These are phyloP conservation scores for Onychostoma macrolepis DNA, from an alignment of 2,113 vertebrate species.

Conservation along the genomic window DNA sequence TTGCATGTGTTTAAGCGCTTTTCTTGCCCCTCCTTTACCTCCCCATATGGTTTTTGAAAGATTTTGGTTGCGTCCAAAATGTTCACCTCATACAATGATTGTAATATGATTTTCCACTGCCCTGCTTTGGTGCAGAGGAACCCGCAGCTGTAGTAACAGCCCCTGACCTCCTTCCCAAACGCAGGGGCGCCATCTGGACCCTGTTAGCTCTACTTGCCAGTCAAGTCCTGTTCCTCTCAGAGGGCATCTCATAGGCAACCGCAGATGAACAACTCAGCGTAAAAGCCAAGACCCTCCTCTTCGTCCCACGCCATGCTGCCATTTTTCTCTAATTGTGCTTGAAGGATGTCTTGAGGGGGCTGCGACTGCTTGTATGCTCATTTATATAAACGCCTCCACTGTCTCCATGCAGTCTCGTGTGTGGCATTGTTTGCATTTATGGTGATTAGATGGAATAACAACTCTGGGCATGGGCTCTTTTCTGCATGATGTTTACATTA, in stretches of 20 bases:
- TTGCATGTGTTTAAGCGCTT: neutral
- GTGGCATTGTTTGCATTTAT: constrained; percentile 37
- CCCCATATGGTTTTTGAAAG: constrained; percentile 3
- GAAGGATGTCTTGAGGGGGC: neutral
- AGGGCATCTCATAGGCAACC: constrained; percentile 48
- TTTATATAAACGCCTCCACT: constrained; percentile 46
- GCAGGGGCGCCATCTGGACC: constrained; percentile 53
- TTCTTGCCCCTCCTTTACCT: neutral
- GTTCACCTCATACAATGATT: constrained; percentile 43
- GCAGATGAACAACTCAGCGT: constrained; percentile 60
- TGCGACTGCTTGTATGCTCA: constrained; percentile 11
- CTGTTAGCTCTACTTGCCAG: constrained; percentile 54
- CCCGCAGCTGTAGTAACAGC: constrained; percentile 60
- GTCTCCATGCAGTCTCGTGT: constrained; percentile 49
- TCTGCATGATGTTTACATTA: neutral
- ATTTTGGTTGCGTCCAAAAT: constrained; percentile 38
- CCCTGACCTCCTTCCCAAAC: constrained; percentile 34
- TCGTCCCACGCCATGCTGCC: constrained; percentile 32
- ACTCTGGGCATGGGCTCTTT: neutral
- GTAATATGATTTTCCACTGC: constrained; percentile 52
- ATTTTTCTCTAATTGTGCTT: constrained; percentile 50
- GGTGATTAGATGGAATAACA: constrained; percentile 11
- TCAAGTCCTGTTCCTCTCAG: constrained; percentile 48
- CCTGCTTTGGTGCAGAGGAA: constrained; percentile 5
- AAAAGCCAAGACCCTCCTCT: constrained; percentile 42